phyloP scores from a whole-genome alignment of 2,113 vertebrate species.

The Mormyrus lacerda region DNA sequence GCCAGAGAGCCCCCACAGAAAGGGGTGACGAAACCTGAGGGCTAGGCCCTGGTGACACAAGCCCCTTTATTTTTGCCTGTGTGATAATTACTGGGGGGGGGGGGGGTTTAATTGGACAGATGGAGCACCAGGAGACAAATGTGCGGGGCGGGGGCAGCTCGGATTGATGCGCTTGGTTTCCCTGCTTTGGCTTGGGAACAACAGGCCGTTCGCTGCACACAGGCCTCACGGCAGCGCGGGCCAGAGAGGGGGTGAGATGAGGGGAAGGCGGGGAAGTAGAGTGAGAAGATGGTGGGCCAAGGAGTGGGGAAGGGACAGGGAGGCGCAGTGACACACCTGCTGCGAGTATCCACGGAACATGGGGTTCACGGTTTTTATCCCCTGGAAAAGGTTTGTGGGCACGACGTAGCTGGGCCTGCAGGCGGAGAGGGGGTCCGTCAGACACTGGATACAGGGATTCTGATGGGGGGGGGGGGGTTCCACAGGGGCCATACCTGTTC shows the following conservation, averaged over 20 bases:
- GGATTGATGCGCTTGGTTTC: background rate
- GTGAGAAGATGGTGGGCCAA: background rate
- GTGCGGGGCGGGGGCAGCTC: background rate
- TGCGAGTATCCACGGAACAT: slow-evolving; percentile 95
- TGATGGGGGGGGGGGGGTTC: background rate
- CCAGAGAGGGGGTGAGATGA: background rate
- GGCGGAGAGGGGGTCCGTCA: background rate
- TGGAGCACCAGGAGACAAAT: background rate
- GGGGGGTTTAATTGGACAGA: slow-evolving; percentile 17
- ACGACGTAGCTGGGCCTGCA: slow-evolving; percentile 86
- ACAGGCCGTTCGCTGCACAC: background rate
- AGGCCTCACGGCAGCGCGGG: too few species aligned
- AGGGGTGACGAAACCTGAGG: background rate
- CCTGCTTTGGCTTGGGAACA: background rate
- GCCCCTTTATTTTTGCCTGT: background rate
- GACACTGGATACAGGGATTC: background rate
- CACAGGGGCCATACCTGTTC: slow-evolving; percentile 68
- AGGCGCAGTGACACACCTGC: slow-evolving; percentile 66
- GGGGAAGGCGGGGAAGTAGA: background rate
- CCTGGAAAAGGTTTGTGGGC: slow-evolving; percentile 92
- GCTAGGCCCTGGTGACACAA: background rate
- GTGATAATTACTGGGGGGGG: slow-evolving; percentile 25
- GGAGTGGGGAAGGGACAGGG: background rate
- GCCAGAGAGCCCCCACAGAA: background rate
- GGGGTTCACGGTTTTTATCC: slow-evolving; percentile 95